A percentile compares a stretch with the other conserved stretches of the same genome.
Conservation (phyloP, 1,140 invertebrate species). For the Elymnias hypermnestra region DNA sequence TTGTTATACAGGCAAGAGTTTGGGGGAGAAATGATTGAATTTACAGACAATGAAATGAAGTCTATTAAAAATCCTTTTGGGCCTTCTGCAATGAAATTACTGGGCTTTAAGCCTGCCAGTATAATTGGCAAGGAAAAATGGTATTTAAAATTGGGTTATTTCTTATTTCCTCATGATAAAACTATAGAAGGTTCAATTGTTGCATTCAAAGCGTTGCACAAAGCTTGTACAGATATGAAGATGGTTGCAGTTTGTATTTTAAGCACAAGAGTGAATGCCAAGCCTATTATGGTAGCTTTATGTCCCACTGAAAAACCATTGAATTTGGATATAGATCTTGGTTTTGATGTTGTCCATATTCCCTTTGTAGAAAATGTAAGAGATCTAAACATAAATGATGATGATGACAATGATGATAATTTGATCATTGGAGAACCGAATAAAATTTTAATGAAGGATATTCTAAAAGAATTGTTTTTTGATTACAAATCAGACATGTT, state of each 20-base stretch:
- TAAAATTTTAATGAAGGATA: slow-evolving; percentile 47
- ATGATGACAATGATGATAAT: slow-evolving; percentile 33
- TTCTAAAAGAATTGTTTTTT: slow-evolving; percentile 41
- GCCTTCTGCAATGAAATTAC: slow-evolving; percentile 51
- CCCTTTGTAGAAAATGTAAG: slow-evolving; percentile 62
- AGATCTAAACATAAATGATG: slow-evolving; percentile 34
- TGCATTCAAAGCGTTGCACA: slow-evolving; percentile 58
- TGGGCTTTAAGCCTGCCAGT: slow-evolving; percentile 58
- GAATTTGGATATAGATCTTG: slow-evolving; percentile 46
- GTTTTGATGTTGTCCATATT: slow-evolving; percentile 61
- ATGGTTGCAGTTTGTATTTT: slow-evolving; percentile 57
- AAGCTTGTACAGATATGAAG: slow-evolving; percentile 50
- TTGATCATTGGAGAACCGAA: slow-evolving; percentile 28
- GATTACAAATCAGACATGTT: slow-evolving; percentile 60
- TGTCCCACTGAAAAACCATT: slow-evolving; percentile 44
- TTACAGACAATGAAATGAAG: slow-evolving; percentile 56
- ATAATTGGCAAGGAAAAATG: slow-evolving; percentile 62
- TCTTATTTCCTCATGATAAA: slow-evolving; percentile 61
- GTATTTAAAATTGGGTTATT: slow-evolving; percentile 54
- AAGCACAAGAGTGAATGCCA: slow-evolving; percentile 52
- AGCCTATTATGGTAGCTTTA: slow-evolving; percentile 51
- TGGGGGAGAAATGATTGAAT: slow-evolving; percentile 53
- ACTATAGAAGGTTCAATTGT: slow-evolving; percentile 57
- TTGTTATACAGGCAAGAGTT: slow-evolving; percentile 46
- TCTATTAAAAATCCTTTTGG: slow-evolving; percentile 58